phyloP scores from a whole-genome alignment of 1,140 invertebrate genomes.

The Thalassaphorura encarpata region DNA sequence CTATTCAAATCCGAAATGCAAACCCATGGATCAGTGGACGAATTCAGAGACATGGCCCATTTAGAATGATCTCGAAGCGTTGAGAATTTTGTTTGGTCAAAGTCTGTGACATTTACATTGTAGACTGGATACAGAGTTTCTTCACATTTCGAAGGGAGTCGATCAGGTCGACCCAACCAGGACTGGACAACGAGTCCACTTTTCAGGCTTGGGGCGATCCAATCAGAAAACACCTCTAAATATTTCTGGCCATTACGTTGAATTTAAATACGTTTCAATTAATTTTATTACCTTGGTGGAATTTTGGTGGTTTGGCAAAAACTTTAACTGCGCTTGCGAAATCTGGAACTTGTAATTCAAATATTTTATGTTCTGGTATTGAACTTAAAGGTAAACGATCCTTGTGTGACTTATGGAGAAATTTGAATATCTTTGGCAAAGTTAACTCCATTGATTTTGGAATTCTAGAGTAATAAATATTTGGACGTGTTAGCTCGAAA shows the following conservation, averaged over 20 bases:
- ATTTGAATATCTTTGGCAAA: constrained; percentile 6
- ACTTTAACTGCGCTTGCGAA: background rate
- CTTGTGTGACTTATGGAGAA: background rate
- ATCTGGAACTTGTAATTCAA: background rate
- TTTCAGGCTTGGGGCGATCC: constrained; percentile 61
- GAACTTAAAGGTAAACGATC: background rate
- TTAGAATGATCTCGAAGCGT: constrained; percentile 77
- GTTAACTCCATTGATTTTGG: constrained; percentile 6
- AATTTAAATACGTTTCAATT: background rate
- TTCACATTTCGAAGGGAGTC: constrained; percentile 56
- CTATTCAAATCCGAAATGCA: constrained; percentile 90
- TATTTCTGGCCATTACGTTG: constrained; percentile 15
- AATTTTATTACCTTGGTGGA: constrained; percentile 4
- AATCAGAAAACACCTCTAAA: constrained; percentile 67
- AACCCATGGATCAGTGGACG: constrained; percentile 45
- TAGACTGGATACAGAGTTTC: background rate
- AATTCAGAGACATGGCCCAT: constrained; percentile 65
- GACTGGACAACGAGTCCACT: constrained; percentile 67
- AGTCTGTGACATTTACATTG: background rate
- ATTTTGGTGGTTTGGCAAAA: constrained; percentile 16
- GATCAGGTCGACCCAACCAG: constrained; percentile 71
- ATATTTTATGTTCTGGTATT: constrained; percentile 1
- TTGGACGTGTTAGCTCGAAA: constrained; percentile 17
- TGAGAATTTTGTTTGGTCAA: constrained; percentile 46
- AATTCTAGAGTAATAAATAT: constrained; percentile 14